These are phyloP conservation scores for Ormyrus nitidulus DNA, from an alignment of 2,888 invertebrate genomes.

Conservation along the genomic window DNA sequence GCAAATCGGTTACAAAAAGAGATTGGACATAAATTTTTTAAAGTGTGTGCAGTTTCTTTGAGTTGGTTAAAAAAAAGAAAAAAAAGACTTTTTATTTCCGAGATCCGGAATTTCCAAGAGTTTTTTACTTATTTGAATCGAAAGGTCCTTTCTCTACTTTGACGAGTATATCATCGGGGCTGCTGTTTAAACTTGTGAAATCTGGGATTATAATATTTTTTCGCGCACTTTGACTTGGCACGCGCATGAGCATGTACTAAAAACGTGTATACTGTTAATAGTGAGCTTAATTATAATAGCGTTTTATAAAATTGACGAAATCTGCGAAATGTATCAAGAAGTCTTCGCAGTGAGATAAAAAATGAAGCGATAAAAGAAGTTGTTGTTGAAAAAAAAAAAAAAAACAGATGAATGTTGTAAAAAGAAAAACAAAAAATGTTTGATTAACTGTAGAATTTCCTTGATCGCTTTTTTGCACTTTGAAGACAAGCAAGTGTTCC, in stretches of 20 bases:
- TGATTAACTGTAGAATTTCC: slow-evolving; percentile 19
- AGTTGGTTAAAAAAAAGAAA: no score
- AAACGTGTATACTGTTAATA: slow-evolving; percentile 74
- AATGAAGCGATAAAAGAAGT: slow-evolving; percentile 46
- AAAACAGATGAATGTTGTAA: not conserved
- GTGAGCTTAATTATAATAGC: slow-evolving; percentile 74
- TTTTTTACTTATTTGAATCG: not conserved
- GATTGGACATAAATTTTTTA: slow-evolving; percentile 26
- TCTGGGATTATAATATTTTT: slow-evolving; percentile 61
- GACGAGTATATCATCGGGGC: not conserved
- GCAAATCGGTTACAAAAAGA: slow-evolving; percentile 41
- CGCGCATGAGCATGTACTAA: slow-evolving; percentile 67
- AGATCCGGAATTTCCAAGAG: not conserved
- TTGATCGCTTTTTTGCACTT: slow-evolving; percentile 58
- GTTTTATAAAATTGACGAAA: slow-evolving; percentile 61
- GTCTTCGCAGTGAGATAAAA: slow-evolving; percentile 56
- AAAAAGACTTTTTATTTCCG: not conserved
- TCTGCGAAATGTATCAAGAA: slow-evolving; percentile 56
- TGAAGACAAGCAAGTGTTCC: slow-evolving; percentile 64
- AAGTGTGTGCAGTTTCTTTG: no score
- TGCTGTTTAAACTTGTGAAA: not conserved
- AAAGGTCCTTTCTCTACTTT: slow-evolving; percentile 29
- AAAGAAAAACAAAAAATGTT: not conserved
- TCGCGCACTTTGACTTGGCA: slow-evolving; percentile 65
- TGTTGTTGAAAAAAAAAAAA: slow-evolving; percentile 5